A percentile compares a stretch with the other conserved stretches of the same genome.
These are phyloP conservation scores for Dunckerocampus dactyliophorus DNA, from an alignment of 2,113 vertebrate species.

Conservation along the genomic window DNA sequence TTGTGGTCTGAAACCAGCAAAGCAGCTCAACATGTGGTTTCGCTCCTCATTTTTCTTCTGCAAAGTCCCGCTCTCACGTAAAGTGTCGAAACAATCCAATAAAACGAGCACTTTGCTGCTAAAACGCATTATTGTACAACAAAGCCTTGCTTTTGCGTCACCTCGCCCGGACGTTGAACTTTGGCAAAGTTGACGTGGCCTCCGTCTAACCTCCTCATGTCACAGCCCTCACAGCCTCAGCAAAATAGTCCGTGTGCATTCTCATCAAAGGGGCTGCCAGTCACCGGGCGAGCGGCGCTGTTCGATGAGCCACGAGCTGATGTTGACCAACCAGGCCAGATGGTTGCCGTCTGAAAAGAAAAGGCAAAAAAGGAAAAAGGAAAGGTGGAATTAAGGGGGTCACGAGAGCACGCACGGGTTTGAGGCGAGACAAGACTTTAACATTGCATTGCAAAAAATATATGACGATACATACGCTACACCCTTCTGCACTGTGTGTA, in stretches of 20 bases:
- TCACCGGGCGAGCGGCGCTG: conserved; percentile 45
- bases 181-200: conserved; percentile 40
- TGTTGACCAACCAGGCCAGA: conserved; percentile 2
- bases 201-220: conserved; percentile 54
- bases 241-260: conserved; percentile 57
- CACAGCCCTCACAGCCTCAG: conserved; percentile 50
- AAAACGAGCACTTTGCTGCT: conserved; percentile 2
- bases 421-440: too few relatives aligned
- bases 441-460: too few relatives aligned
- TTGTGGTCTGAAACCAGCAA: conserved; percentile 64
- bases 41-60: conserved; percentile 58
- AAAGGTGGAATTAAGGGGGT: not conserved
- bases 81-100: not conserved
- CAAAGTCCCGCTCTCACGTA: not conserved
- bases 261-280: conserved; percentile 52
- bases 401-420: too few relatives aligned
- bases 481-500: too few relatives aligned
- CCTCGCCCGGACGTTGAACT: conserved; percentile 40
- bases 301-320: conserved; percentile 34
- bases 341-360: not conserved
- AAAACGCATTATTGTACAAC: not conserved
- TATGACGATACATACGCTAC: too few relatives aligned
- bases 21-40: conserved; percentile 60
- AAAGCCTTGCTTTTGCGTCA: too few relatives aligned
- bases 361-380: conserved; percentile 1